Evolutionary conservation across 2,888 invertebrate genomes (phyloP).

Genomic region (Drosophila nigritarsus): DNA sequence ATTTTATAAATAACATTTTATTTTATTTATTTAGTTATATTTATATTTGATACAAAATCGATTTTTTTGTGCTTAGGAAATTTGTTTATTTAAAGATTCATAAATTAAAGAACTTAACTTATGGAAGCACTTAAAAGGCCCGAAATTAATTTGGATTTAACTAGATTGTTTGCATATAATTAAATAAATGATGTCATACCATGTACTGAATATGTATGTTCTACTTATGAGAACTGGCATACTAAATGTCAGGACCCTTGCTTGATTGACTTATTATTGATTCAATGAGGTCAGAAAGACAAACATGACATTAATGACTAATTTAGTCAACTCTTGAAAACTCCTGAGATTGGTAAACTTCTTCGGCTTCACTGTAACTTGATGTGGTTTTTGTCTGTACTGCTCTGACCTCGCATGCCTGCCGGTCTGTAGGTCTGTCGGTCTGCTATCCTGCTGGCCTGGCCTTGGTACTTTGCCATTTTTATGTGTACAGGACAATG

Average conservation of each 20-base stretch:
- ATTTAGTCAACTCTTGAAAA: not conserved
- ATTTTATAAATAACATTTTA: not conserved
- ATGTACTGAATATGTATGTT: conserved; percentile 18
- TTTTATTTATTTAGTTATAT: not conserved
- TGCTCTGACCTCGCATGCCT: conserved; percentile 10
- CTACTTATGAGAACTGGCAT: not conserved
- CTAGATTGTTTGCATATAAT: not conserved
- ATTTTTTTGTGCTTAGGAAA: not conserved
- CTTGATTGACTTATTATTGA: conserved; percentile 1
- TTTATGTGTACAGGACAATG: conserved; percentile 61
- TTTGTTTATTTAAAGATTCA: not conserved
- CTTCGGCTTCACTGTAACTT: conserved; percentile 28
- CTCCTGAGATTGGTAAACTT: not conserved
- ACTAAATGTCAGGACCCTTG: not conserved
- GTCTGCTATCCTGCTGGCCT: conserved; percentile 21
- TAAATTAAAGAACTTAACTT: not conserved
- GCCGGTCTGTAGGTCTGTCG: conserved; percentile 8
- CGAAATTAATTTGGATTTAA: not conserved
- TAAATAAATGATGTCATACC: conserved; percentile 13
- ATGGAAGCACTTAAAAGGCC: not conserved
- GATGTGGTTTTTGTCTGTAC: not conserved
- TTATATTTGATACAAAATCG: not conserved
- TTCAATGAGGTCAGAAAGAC: conserved; percentile 1
- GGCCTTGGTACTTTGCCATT: conserved; percentile 23
- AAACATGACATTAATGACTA: not conserved